phyloP scores from a whole-genome alignment of 2,113 vertebrate genomes.

The Bos taurus region DNA sequence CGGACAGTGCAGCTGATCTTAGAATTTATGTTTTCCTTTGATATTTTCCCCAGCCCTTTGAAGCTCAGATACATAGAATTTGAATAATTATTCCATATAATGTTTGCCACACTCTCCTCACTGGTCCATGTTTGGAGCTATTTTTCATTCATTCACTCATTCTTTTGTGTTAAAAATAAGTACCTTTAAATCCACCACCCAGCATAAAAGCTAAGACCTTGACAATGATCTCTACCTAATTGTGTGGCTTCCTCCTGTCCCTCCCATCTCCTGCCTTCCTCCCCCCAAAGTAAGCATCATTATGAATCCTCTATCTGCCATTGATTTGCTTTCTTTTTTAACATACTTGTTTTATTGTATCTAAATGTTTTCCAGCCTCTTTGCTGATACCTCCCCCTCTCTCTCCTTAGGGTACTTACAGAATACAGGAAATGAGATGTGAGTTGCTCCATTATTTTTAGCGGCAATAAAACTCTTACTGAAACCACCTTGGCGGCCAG shows the following conservation, averaged over 20 bases:
- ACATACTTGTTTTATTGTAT: neutral
- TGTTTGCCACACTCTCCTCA: neutral
- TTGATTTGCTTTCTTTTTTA: neutral
- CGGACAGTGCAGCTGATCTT: fast-evolving
- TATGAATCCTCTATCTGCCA: neutral
- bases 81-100: neutral
- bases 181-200: neutral
- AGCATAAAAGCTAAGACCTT: neutral
- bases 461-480: neutral
- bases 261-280: neutral
- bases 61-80: neutral
- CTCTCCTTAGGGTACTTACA: neutral
- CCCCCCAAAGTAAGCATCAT: neutral
- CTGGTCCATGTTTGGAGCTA: neutral
- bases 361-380: neutral
- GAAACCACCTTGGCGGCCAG: neutral
- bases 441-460: conserved; percentile 31
- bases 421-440: conserved; percentile 22
- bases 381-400: neutral
- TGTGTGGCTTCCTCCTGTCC: neutral
- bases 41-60: neutral
- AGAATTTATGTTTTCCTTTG: neutral
- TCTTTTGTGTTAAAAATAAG: neutral
- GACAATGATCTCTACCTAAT: neutral
- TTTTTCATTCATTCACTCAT: neutral